Base-by-base conservation (phyloP, 2,888 invertebrate genomes). In the Masnerella sp. region DNA sequence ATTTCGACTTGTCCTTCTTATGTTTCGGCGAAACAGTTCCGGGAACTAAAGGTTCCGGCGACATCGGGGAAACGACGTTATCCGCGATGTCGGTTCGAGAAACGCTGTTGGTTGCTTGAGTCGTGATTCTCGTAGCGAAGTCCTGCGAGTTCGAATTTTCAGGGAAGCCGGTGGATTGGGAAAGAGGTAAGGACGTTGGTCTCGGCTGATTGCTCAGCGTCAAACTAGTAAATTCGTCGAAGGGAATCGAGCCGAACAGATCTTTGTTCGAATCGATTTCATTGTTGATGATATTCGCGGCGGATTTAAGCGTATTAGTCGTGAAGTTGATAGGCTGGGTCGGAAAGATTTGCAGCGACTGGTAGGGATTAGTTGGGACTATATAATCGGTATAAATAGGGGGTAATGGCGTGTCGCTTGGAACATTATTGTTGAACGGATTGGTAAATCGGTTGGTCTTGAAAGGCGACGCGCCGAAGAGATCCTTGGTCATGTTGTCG, bases 1-100 rank as follows among this genome's bases (percentile, higher is more conserved):
- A 85, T 64, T 86, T 86, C 0, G 87, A 84, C 76, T 88, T 89
- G 11, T 88, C 88, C 75, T 87, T 89, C 59, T 87, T 88, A 32
- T 83, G 78, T 58, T 83, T 85, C 0, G 81, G 76, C 22, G 81
- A 64, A 20, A 83, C 80, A 11, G 82, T 80, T 3, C 59, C 58
- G 0, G 51, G 58, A n/a, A 86, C 84, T 3, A 85, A 61, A 0
- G 82, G 84, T 22, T 85, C 85, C 0, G 85, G 85, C 0, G 85
- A 86, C 80, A 83, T 82, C 0, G 85, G 82, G 0, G 83, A 80
- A 1, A 78, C 76, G 1, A 80, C 73, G 17, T 80, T 79, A 0
- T 81, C 61, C 2, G 78, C 69, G 0, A 77, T 62, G 11, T 83
- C 77, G 2, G 77, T 51, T 0, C 74, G 75, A 1, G 83, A 80